Conservation (phyloP, 2,113 vertebrate genomes). For the Tenrec ecaudatus region DNA sequence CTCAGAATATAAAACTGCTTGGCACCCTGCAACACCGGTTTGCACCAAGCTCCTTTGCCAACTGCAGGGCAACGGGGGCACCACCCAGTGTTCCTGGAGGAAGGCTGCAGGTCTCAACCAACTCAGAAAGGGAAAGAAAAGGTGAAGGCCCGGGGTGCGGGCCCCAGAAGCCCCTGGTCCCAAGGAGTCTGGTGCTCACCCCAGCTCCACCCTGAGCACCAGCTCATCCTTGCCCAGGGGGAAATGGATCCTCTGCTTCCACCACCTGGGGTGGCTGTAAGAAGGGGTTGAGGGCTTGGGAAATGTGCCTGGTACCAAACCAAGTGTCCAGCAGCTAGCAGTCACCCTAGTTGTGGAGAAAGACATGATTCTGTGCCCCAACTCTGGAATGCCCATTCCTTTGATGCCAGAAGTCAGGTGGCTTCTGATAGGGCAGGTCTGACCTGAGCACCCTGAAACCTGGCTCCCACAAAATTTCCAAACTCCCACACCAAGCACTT, state of each 20-base stretch:
- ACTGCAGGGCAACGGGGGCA: background rate
- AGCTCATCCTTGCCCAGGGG: too few relatives aligned
- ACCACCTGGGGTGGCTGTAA: background rate
- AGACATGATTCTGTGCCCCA: accelerated
- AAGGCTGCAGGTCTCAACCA: background rate
- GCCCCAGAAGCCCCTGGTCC: too few relatives aligned
- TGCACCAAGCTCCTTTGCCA: background rate
- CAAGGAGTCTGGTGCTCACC: background rate
- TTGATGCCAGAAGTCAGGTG: background rate
- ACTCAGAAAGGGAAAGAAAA: background rate
- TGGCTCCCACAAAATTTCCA: accelerated
- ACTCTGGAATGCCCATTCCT: accelerated
- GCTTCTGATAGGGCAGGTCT: background rate
- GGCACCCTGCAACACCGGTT: background rate
- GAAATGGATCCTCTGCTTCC: background rate
- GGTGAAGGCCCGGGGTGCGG: accelerated
- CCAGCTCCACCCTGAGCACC: background rate
- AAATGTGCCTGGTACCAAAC: background rate
- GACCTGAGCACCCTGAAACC: background rate
- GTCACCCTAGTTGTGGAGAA: accelerated
- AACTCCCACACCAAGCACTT: background rate
- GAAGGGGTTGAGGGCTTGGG: background rate
- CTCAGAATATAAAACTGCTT: background rate
- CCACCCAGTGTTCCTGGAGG: background rate
- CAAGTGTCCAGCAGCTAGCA: accelerated